phyloP scores from a whole-genome alignment of 2,113 vertebrate genomes.

The Sylvia atricapilla region DNA sequence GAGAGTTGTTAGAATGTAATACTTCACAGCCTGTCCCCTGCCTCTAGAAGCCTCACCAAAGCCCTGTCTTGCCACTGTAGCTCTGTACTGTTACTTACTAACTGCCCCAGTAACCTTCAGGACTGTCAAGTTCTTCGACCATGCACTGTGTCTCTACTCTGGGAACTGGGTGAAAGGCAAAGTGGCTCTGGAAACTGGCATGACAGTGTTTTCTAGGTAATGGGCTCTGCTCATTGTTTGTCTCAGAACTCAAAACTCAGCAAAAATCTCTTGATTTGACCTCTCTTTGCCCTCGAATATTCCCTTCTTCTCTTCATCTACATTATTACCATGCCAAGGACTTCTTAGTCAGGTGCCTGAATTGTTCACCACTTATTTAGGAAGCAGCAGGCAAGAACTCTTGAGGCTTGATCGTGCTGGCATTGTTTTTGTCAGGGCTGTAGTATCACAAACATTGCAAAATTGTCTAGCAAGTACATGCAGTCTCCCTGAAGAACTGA shows the following conservation, averaged over 20 bases:
- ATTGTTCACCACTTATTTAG: neutral
- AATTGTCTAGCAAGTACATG: neutral
- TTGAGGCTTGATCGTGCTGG: neutral
- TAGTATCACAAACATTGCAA: neutral
- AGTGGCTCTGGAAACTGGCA: neutral
- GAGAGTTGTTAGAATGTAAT: neutral
- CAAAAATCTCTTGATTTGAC: neutral
- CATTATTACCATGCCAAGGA: neutral
- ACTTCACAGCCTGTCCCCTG: rapidly evolving
- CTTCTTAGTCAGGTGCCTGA: neutral
- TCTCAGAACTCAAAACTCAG: neutral
- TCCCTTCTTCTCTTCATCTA: neutral
- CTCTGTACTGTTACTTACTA: neutral
- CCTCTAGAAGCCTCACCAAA: neutral
- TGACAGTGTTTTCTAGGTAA: neutral
- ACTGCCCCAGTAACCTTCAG: neutral
- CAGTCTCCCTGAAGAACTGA: neutral
- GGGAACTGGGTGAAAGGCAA: neutral
- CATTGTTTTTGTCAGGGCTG: neutral
- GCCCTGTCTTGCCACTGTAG: neutral
- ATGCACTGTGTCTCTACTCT: neutral
- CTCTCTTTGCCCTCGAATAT: neutral
- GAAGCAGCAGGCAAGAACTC: neutral
- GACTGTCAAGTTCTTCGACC: neutral
- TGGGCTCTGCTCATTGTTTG: neutral